Conservation (phyloP, 2,888 invertebrate genomes). For the Macrosoma leucophasiata region DNA sequence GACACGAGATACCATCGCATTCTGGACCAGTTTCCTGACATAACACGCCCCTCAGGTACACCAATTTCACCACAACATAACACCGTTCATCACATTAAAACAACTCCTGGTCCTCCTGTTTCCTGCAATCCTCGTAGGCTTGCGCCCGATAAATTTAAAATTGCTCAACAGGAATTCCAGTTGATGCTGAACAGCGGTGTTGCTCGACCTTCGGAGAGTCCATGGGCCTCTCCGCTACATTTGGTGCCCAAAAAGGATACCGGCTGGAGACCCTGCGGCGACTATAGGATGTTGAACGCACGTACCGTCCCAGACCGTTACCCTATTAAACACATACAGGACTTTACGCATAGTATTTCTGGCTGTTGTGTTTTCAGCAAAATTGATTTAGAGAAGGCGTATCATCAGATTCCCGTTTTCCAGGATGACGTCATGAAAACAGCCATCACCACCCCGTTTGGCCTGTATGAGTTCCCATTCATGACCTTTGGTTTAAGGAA, state of each 20-base stretch:
- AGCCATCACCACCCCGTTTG: slow-evolving; percentile 26
- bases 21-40: too few species aligned
- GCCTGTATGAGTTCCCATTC: slow-evolving; percentile 32
- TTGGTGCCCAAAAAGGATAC: slow-evolving; percentile 35
- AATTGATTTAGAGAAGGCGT: slow-evolving; percentile 7
- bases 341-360: slow-evolving; percentile 17
- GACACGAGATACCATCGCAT: too few species aligned
- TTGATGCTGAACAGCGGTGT: slow-evolving; percentile 14
- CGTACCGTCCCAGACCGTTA: slow-evolving; percentile 33
- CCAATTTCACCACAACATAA: too few species aligned
- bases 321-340: slow-evolving; percentile 27
- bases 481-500: slow-evolving; percentile 44
- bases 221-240: slow-evolving; percentile 29
- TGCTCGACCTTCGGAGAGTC: slow-evolving; percentile 19
- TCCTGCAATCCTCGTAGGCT: slow-evolving; percentile 9
- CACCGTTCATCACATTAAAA: slow-evolving; percentile 19
- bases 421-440: slow-evolving; percentile 8
- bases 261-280: slow-evolving; percentile 39
- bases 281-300: slow-evolving; percentile 36
- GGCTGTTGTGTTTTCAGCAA: too few species aligned
- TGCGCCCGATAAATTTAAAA: slow-evolving; percentile 13
- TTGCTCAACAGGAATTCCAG: slow-evolving; percentile 8
- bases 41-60: too few species aligned
- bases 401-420: slow-evolving; percentile 8
- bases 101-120: slow-evolving; percentile 19